phyloP scores from a whole-genome alignment of 2,888 invertebrate genomes.

The Drosophila anomalata region DNA sequence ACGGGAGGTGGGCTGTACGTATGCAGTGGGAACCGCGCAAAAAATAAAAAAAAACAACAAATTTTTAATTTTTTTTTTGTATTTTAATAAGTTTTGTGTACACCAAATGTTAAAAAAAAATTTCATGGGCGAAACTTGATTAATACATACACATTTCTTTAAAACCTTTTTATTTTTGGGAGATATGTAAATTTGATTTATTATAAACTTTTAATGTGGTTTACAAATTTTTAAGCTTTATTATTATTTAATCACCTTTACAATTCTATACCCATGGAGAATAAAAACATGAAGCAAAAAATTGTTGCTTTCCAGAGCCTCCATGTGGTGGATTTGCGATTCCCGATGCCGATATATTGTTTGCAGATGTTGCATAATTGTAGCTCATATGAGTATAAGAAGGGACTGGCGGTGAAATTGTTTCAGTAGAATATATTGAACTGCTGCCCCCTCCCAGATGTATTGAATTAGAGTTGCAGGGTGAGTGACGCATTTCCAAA shows the following conservation, averaged over 20 bases:
- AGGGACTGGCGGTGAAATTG: slow-evolving; percentile 49
- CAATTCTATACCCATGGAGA: slow-evolving; percentile 79
- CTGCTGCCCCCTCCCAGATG: slow-evolving; percentile 81
- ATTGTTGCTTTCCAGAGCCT: slow-evolving; percentile 79
- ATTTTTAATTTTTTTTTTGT: background rate
- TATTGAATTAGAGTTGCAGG: slow-evolving; percentile 87
- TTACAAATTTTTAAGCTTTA: slow-evolving; percentile 1
- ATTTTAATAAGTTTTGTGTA: slow-evolving; percentile 38
- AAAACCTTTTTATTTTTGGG: slow-evolving; percentile 48
- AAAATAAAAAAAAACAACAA: too few species aligned
- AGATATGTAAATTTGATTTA: slow-evolving; percentile 76
- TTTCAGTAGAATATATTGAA: slow-evolving; percentile 48
- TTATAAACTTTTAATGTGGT: slow-evolving; percentile 6
- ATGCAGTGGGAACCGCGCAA: too few species aligned
- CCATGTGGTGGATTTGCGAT: slow-evolving; percentile 44
- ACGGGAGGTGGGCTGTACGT: too few species aligned
- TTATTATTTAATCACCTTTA: background rate
- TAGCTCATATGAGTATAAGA: slow-evolving; percentile 78
- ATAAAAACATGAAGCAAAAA: slow-evolving; percentile 82
- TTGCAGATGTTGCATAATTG: slow-evolving; percentile 73
- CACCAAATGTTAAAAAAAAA: slow-evolving; percentile 36
- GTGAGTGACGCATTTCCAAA: slow-evolving; percentile 85
- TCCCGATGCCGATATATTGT: slow-evolving; percentile 42
- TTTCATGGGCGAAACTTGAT: slow-evolving; percentile 53
- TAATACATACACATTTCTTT: slow-evolving; percentile 44